phyloP scores from a whole-genome alignment of 37 sponge, comb jelly and placozoan genomes.

The Petrosia ficiformis region DNA sequence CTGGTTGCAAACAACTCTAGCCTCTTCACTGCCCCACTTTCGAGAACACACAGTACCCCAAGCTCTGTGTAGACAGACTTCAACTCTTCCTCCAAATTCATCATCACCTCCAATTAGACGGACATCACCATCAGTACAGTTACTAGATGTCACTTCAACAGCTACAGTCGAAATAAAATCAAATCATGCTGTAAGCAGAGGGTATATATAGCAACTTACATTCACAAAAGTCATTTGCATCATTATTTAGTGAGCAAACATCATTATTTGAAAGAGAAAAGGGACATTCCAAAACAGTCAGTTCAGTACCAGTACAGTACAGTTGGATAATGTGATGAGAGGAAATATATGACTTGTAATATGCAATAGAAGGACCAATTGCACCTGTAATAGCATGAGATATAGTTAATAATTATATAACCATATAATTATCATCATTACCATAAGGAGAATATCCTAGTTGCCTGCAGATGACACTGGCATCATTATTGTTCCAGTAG shows the following conservation, averaged over 20 bases:
- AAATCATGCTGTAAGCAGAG: not conserved
- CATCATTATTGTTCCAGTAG: constrained; percentile 21
- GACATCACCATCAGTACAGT: not conserved
- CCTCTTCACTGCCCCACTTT: not conserved
- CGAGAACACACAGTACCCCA: not conserved
- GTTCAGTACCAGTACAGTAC: not conserved
- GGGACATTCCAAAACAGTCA: not conserved
- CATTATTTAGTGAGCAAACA: not conserved
- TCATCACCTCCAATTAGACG: not conserved
- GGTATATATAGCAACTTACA: not conserved
- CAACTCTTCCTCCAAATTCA: not conserved
- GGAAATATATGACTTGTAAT: not conserved
- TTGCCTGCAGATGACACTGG: constrained; percentile 15
- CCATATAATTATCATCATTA: not conserved
- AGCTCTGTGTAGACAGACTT: not conserved
- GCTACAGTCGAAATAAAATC: not conserved
- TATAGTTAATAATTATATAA: not conserved
- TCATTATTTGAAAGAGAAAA: not conserved
- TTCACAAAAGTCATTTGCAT: not conserved
- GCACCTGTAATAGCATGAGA: not conserved
- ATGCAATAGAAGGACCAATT: not conserved
- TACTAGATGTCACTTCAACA: not conserved
- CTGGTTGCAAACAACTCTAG: not conserved
- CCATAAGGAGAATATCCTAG: constrained; percentile 19
- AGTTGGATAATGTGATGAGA: not conserved